A percentile compares a stretch with the other conserved stretches of the same genome.
Conservation (phyloP, 2,113 vertebrate species). For the Chamaea fasciata region DNA sequence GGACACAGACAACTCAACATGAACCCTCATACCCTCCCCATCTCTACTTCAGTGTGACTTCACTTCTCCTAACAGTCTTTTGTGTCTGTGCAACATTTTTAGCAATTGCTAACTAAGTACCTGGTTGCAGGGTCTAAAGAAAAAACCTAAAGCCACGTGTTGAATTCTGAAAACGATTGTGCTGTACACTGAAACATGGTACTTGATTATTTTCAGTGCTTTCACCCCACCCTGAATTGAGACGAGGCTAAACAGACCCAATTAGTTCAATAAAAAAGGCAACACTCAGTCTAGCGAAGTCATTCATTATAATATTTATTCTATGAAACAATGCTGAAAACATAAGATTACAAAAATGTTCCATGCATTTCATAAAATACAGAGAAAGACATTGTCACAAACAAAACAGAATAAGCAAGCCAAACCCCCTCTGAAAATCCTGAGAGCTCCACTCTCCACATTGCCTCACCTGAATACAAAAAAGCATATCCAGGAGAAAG, state of each 20-base stretch:
- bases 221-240: not conserved
- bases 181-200: not conserved
- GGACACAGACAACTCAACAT: not conserved
- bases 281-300: not conserved
- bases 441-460: not conserved
- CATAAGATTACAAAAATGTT: not conserved
- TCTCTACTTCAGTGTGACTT: not conserved
- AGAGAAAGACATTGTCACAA: not conserved
- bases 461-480: not conserved
- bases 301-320: conserved; percentile 21
- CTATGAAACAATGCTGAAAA: conserved; percentile 11
- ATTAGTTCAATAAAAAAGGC: not conserved
- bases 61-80: not conserved
- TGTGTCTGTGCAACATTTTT: not conserved
- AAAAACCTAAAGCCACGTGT: not conserved
- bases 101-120: not conserved
- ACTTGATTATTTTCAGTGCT: not conserved
- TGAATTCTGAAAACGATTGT: not conserved
- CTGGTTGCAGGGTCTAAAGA: not conserved
- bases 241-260: not conserved
- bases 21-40: not conserved
- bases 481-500: not conserved
- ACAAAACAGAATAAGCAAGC: not conserved
- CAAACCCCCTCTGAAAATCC: not conserved
- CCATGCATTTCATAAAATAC: conserved; percentile 6